A percentile compares a stretch with the other conserved stretches of the same genome.
Conservation (phyloP, 2,113 vertebrate genomes). For the Stictonetta naevosa region DNA sequence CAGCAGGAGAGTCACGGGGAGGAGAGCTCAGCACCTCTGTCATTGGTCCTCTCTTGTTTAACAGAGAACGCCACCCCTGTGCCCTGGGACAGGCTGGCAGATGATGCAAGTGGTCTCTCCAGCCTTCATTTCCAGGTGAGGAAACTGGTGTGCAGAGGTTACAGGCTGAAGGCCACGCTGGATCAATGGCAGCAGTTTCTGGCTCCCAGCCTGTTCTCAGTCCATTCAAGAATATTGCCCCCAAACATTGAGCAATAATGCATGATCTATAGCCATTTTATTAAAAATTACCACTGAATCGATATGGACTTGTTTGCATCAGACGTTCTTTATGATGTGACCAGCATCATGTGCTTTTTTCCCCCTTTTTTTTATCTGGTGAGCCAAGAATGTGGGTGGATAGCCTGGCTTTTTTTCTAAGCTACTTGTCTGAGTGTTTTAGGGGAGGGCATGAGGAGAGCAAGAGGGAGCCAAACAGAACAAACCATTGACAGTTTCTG, state of each 20-base stretch:
- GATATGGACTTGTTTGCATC: constrained; percentile 18
- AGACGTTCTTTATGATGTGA: not conserved
- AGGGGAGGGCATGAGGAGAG: not conserved
- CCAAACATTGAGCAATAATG: constrained; percentile 56
- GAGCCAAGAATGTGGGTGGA: not conserved
- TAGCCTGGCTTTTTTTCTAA: not conserved
- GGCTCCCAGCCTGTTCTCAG: not conserved
- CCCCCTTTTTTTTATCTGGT: not conserved
- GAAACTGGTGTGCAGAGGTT: constrained; percentile 39
- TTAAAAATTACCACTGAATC: constrained; percentile 52
- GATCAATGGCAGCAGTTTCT: constrained; percentile 32
- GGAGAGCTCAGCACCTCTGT: constrained; percentile 16
- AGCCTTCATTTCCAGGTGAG: not conserved
- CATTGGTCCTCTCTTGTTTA: constrained; percentile 40
- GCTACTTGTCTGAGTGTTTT: not conserved
- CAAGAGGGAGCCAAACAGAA: constrained; percentile 22
- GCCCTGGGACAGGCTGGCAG: not conserved
- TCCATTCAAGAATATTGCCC: constrained; percentile 42
- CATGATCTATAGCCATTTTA: constrained; percentile 20
- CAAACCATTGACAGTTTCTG: not conserved
- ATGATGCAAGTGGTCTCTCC: constrained; percentile 50
- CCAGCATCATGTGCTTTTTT: not conserved
- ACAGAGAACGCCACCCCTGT: constrained; percentile 26
- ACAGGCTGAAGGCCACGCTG: constrained; percentile 38
- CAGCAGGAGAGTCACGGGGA: not conserved